Conservation (phyloP, 2,113 vertebrate species). For the Neolamprologus toae region DNA sequence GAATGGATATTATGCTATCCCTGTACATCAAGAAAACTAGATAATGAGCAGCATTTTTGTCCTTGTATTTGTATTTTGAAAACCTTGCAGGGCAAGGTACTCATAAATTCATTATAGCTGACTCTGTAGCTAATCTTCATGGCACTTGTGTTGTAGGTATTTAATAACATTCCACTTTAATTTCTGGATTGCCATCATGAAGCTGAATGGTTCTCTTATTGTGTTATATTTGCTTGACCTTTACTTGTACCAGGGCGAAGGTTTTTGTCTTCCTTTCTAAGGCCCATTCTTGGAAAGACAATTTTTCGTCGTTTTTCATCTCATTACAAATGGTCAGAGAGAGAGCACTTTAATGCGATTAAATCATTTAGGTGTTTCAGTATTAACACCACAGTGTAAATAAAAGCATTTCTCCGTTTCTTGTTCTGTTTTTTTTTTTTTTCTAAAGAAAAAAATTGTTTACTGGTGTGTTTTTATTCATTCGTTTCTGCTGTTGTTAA, state of each 20-base stretch:
- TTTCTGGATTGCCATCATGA: conserved; percentile 1
- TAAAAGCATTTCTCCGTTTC: conserved; percentile 45
- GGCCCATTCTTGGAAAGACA: not conserved
- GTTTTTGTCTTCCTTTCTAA: not conserved
- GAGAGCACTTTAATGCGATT: conserved; percentile 70
- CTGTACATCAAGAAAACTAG: conserved; percentile 1
- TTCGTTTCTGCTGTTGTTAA: conserved; percentile 34
- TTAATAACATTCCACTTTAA: conserved; percentile 53
- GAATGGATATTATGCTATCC: not conserved
- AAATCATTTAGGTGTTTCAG: conserved; percentile 59
- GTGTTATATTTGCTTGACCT: conserved; percentile 7
- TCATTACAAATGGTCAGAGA: not conserved
- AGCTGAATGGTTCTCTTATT: not conserved
- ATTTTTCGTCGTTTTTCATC: not conserved
- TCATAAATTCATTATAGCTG: conserved; percentile 24
- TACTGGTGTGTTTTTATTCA: conserved; percentile 45
- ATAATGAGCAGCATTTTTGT: conserved; percentile 1
- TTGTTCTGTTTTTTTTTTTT: not conserved
- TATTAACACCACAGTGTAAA: conserved; percentile 60
- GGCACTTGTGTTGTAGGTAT: conserved; percentile 40
- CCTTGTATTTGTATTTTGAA: conserved; percentile 34
- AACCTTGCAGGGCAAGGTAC: conserved; percentile 70
- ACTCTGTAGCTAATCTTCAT: conserved; percentile 9
- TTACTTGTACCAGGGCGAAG: conserved; percentile 5
- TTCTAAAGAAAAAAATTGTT: not conserved